Base-by-base conservation (phyloP, 2,797 vertebrate species). In the Gymnothorax reevesii region DNA sequence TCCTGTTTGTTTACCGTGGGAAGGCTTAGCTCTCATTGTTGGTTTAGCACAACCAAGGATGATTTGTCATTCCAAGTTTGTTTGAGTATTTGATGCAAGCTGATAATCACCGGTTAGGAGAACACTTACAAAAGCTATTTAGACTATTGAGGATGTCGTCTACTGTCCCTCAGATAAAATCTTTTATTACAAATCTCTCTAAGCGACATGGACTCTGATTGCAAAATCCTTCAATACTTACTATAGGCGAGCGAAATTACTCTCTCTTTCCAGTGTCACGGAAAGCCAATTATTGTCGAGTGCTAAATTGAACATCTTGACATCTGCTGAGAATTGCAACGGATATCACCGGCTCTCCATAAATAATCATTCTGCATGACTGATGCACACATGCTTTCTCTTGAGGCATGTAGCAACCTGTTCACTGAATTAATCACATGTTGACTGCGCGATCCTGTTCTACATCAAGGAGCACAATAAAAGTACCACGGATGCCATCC, bases 241-340 rank as follows among this genome's bases (percentile, higher is more conserved):
- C 93, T 89, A 91, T 88, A 83, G 87, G 85, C 92, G 90, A 88
- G 92, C 92, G 89, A 88, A 94, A 94, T 92, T 88, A 89, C 89
- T 90, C 93, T 92, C 92, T 89, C 92, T 92, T 92, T 93, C 87
- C 88, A 83, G 89, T 86, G 85, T 90, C 94, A 92, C 90, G 92
- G 91, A 94, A 92, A 93, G 89, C 92, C 94, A 95, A 95, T 95
- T 95, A 95, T 91, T 91, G 95, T 94, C 93, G 94, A 95, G 94
- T 93, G 91, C 94, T 94, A 95, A 95, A 95, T 94, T 94, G 94
- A 92, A 94, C 93, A 89, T 87, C 89, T 88, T 86, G 85, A 92
- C 92, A 92, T 91, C 91, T 92, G 91, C 89, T 89, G 87, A 88
- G 89, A 93, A 93, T 90, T 90, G 91, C 91, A 90, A 93, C 88